A percentile compares a stretch with the other conserved stretches of the same genome.
These are phyloP conservation scores for Proisotoma minuta DNA, from an alignment of 2,888 invertebrate genomes.

Conservation along the genomic window DNA sequence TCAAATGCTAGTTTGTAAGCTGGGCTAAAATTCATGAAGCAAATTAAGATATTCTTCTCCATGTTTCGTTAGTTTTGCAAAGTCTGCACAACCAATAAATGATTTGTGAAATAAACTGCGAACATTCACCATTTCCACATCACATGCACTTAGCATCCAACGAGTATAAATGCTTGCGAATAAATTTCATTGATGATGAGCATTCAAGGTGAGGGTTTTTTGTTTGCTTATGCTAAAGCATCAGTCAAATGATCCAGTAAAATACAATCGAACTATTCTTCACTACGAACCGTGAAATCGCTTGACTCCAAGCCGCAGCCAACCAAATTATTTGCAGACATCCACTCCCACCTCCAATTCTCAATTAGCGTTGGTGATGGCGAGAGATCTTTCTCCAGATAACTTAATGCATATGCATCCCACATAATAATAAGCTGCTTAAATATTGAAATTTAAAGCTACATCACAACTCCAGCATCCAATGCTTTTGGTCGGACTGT, in stretches of 20 bases:
- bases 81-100: background rate
- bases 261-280: background rate
- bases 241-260: background rate
- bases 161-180: background rate
- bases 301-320: background rate
- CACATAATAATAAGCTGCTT: background rate
- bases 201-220: background rate
- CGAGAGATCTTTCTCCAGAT: background rate
- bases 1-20: too few species aligned
- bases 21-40: background rate
- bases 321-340: background rate
- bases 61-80: background rate
- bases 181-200: slow-evolving; percentile 14
- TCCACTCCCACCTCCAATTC: background rate
- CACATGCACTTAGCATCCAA: background rate
- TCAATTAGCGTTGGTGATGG: too few species aligned
- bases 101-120: too few species aligned
- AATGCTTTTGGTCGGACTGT: background rate
- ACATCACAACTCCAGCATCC: background rate
- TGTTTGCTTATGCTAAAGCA: background rate
- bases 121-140: too few species aligned
- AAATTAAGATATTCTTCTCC: background rate
- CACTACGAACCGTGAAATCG: background rate
- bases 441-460: slow-evolving; percentile 1
- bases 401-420: background rate